Evolutionary conservation across 2,797 vertebrate genomes (phyloP), one percentile per base, ranked within the genome.

Genomic region (Arrhamphus sclerolepis): DNA sequence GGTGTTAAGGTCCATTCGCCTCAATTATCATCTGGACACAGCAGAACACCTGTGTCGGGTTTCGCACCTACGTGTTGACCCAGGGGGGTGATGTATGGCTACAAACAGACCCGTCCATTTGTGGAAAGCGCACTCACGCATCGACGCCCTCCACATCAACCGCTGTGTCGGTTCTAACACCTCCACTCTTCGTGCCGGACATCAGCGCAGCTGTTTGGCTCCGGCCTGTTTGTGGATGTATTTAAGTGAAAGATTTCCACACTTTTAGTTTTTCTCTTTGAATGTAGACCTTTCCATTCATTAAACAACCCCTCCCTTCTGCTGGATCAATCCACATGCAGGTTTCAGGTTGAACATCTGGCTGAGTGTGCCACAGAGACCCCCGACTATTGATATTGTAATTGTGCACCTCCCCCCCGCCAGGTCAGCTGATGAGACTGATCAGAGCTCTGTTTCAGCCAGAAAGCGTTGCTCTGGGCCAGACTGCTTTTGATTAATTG

Each of bases 371-470:
- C 56, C 34, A 26, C 56, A 51, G 7, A 34, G 6, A 43, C 49
- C 24, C 24, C 55, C 56, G 14, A 0, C 84, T 54, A 87, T 90
- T 92, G 79, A 86, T 85, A 90, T 90, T 88, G 22, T 79, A 90
- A 88, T 88, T 50, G 52, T 24, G 77, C 56, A 51, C 55, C 59
- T 43, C 78, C 75, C 80, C 81, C 77, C 78, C 75, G 79, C 81
- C 77, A 13, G 6, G 29, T 56, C 22, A 62, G 10, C 66, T 82
- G 72, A 84, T 78, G 56, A 77, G 41, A 10, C 64, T 70, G 82
- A 77, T 86, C 81, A 81, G 26, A 11, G 44, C 61, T 58, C 40
- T 69, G 57, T 80, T 69, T 58, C 21, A 61, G 67, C 31, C 31
- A 34, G 10, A 34, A 10, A 34, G 66, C 41, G 62, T 38, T 54